A percentile compares a stretch with the other conserved stretches of the same genome.
Conservation (phyloP, 2,113 vertebrate genomes). For the Marcusenius ussheri region DNA sequence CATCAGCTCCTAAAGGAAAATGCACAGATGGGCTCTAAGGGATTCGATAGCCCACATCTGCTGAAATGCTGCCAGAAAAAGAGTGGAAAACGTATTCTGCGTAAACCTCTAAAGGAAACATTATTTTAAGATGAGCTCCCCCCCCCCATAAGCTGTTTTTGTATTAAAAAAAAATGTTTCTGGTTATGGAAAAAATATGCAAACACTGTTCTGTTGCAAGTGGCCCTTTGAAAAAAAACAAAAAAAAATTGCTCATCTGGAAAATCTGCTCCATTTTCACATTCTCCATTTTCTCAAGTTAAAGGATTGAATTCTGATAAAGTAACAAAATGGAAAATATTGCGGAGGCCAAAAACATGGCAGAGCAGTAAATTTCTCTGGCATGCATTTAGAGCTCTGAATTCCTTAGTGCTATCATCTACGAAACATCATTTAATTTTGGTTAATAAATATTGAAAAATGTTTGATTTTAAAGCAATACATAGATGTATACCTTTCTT, state of each 20-base stretch:
- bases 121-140: neutral
- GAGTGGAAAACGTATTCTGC: neutral
- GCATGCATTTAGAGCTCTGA: neutral
- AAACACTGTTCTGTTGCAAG: neutral
- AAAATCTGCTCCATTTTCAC: neutral
- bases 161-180: neutral
- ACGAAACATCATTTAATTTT: neutral
- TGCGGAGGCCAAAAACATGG: neutral
- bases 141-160: neutral
- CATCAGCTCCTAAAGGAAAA: neutral
- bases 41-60: neutral
- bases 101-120: neutral
- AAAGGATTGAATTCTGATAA: slow-evolving; percentile 8
- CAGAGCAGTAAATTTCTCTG: neutral
- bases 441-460: neutral
- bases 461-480: neutral
- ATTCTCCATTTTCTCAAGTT: slow-evolving; percentile 7
- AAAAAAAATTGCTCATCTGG: neutral
- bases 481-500: neutral
- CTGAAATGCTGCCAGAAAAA: neutral
- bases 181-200: neutral
- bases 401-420: neutral
- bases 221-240: neutral
- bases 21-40: neutral
- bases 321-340: neutral